These are phyloP conservation scores for Saccopteryx leptura DNA, from an alignment of 2,113 vertebrate genomes.

Conservation along the genomic window DNA sequence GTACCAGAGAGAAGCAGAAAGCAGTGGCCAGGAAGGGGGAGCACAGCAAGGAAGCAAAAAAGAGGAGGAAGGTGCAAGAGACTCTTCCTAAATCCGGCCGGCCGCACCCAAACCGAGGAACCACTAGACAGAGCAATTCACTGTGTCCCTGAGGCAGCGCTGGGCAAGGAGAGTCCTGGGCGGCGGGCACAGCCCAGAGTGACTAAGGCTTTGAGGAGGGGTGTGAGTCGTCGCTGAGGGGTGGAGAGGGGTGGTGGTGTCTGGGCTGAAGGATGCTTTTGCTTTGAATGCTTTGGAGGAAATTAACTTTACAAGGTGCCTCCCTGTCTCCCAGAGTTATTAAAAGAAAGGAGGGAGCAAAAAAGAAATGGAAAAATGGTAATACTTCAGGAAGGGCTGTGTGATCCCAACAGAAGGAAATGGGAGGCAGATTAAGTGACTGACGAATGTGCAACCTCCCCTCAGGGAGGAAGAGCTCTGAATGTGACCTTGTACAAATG, in stretches of 20 bases:
- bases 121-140: slow-evolving; percentile 41
- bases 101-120: slow-evolving; percentile 28
- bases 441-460: slow-evolving; percentile 44
- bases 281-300: slow-evolving; percentile 81
- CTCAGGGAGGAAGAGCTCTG: slow-evolving; percentile 63
- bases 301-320: slow-evolving; percentile 84
- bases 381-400: slow-evolving; percentile 74
- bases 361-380: slow-evolving; percentile 81
- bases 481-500: slow-evolving; percentile 68
- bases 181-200: slow-evolving; percentile 67
- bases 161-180: slow-evolving; percentile 45
- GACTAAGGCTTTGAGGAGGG: slow-evolving; percentile 77
- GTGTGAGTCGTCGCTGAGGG: slow-evolving; percentile 58
- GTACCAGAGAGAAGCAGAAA: slow-evolving; percentile 62
- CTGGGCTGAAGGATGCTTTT: slow-evolving; percentile 77
- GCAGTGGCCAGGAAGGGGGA: not conserved
- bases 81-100: slow-evolving; percentile 23
- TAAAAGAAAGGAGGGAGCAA: slow-evolving; percentile 81
- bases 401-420: slow-evolving; percentile 71
- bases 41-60: slow-evolving; percentile 24
- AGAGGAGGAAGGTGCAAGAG: not conserved
- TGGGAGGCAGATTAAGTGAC: slow-evolving; percentile 63
- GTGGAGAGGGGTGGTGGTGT: slow-evolving; percentile 80
- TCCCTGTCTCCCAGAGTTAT: slow-evolving; percentile 84
- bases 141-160: slow-evolving; percentile 34